Percentiles rank a stretch among this genome's conserved stretches.
Conservation (phyloP, 92 coral and sea anemone species). For the Porites divaricata region DNA sequence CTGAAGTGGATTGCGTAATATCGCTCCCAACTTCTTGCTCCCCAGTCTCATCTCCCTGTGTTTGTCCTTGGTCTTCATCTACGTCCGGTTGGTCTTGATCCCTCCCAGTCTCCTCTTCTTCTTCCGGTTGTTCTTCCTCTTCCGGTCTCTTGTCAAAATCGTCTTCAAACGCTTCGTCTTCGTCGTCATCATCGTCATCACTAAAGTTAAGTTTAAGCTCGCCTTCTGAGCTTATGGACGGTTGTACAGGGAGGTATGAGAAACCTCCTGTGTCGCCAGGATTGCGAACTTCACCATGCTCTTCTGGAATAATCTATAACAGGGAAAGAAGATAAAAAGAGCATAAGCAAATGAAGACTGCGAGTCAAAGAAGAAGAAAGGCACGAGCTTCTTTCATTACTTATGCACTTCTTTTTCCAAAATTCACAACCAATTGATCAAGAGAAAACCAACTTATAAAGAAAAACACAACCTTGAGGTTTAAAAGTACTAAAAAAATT, state of each 20-base stretch:
- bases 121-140: constrained; percentile 58
- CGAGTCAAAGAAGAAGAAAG: neutral
- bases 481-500: no score
- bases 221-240: constrained; percentile 30
- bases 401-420: no score
- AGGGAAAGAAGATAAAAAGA: neutral
- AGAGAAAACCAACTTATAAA: no score
- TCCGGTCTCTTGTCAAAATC: constrained; percentile 61
- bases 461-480: no score
- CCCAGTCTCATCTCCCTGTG: constrained; percentile 63
- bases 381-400: no score
- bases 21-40: constrained; percentile 75
- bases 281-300: constrained; percentile 49
- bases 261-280: constrained; percentile 54
- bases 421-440: no score
- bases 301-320: constrained; percentile 86
- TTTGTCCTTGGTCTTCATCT: constrained; percentile 57
- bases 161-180: constrained; percentile 55
- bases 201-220: constrained; percentile 70
- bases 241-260: constrained; percentile 31
- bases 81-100: constrained; percentile 56
- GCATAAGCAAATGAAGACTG: no score
- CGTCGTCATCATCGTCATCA: constrained; percentile 78
- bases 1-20: constrained; percentile 41
- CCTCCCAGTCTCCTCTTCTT: constrained; percentile 60